Evolutionary conservation across 2,888 invertebrate species (phyloP).

Genomic region (Imbricaverruca yamaguchii): DNA sequence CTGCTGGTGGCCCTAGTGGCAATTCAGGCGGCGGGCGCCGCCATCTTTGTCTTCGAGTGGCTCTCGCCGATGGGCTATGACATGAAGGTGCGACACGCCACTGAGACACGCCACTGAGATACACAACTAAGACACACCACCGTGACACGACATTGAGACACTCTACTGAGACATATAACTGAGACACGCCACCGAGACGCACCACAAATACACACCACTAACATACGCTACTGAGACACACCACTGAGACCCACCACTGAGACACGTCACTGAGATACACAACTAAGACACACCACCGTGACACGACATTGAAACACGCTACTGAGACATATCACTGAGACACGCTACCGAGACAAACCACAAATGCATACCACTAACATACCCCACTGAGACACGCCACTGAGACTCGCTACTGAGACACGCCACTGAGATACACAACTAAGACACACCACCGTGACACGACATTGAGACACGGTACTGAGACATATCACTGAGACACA

Average conservation of each 20-base stretch:
- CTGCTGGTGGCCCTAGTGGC: slow-evolving; percentile 91
- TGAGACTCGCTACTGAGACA: no score
- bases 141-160: not conserved
- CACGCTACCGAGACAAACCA: no score
- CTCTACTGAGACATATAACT: not conserved
- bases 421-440: no score
- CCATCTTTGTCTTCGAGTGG: slow-evolving; percentile 96
- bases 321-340: no score
- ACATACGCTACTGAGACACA: not conserved
- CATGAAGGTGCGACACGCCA: slow-evolving; percentile 56
- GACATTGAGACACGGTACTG: not conserved
- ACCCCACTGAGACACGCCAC: no score
- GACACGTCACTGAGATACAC: no score
- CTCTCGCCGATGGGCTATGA: slow-evolving; percentile 90
- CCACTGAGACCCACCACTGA: no score
- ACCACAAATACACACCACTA: not conserved
- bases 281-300: no score
- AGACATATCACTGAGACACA: not conserved
- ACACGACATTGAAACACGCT: no score
- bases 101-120: no score
- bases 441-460: not conserved
- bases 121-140: not conserved
- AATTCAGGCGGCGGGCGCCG: slow-evolving; percentile 90
- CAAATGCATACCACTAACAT: no score
- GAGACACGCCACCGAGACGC: not conserved